Conservation (phyloP, 2,113 vertebrate genomes). For the Petrocephalus zakoni region DNA sequence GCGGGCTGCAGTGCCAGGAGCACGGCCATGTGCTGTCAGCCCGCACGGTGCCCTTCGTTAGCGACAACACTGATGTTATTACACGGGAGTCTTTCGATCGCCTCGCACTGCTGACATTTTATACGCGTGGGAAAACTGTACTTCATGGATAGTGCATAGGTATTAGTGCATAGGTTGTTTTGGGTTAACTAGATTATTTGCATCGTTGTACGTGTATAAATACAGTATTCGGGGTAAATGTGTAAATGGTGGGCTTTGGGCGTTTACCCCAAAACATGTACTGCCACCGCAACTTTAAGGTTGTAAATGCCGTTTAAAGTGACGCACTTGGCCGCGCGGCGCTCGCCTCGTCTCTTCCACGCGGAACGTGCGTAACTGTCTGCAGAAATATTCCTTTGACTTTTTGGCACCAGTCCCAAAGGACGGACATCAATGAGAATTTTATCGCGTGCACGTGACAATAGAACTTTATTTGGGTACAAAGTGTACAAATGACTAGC, state of each 20-base stretch:
- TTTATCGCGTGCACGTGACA: not conserved
- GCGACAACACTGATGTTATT: not conserved
- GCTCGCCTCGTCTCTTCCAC: not conserved
- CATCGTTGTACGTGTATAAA: not conserved
- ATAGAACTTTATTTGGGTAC: not conserved
- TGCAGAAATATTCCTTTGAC: too few relatives aligned
- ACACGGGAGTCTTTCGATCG: not conserved
- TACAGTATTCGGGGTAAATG: not conserved
- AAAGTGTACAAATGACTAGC: not conserved
- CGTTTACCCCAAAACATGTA: not conserved
- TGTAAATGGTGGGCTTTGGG: not conserved
- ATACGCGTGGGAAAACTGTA: not conserved
- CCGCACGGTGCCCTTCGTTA: not conserved
- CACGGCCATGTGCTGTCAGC: not conserved
- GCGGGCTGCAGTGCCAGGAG: too few relatives aligned
- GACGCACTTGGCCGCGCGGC: not conserved
- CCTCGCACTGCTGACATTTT: not conserved
- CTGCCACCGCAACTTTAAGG: not conserved
- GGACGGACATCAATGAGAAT: not conserved
- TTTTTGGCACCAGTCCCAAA: not conserved
- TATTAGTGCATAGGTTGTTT: too few relatives aligned
- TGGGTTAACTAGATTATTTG: not conserved
- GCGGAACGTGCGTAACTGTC: not conserved
- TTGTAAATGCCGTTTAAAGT: not conserved
- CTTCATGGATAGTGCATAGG: not conserved